These are phyloP conservation scores for Chironomus tepperi DNA, from an alignment of 1,140 invertebrate species.

Conservation along the genomic window DNA sequence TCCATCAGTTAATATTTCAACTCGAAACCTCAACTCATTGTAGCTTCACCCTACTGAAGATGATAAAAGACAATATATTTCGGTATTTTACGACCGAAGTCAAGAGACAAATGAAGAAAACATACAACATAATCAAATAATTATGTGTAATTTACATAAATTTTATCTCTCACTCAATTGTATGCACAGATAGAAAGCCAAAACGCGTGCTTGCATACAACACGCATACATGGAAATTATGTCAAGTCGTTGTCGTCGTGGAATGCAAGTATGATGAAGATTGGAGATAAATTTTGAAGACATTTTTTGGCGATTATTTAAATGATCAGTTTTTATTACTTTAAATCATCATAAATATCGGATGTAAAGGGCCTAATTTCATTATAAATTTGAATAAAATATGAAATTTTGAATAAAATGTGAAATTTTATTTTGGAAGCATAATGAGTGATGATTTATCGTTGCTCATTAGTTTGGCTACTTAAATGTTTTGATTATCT, in stretches of 20 bases:
- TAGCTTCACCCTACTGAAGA: no score
- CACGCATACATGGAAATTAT: not conserved
- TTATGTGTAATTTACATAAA: slow-evolving; percentile 1
- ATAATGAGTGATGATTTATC: not conserved
- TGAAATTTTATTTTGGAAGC: not conserved
- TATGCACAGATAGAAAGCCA: no score
- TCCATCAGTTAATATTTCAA: no score
- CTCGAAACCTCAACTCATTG: no score
- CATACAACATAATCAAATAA: not conserved
- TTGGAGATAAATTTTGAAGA: not conserved
- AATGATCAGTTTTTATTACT: not conserved
- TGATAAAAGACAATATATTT: no score
- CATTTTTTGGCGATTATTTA: not conserved
- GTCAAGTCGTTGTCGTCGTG: not conserved
- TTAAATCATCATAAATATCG: no score
- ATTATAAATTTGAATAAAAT: no score
- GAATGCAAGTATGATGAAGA: not conserved
- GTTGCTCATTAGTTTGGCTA: not conserved
- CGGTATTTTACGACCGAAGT: no score
- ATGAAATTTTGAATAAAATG: not conserved
- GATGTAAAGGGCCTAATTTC: no score
- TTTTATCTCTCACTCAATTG: no score
- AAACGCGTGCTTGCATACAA: not conserved
- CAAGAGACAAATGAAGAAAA: not conserved
- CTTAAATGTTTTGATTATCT: not conserved